These are phyloP conservation scores for Polyodon spathula DNA, from an alignment of 2,113 vertebrate genomes.

Conservation along the genomic window DNA sequence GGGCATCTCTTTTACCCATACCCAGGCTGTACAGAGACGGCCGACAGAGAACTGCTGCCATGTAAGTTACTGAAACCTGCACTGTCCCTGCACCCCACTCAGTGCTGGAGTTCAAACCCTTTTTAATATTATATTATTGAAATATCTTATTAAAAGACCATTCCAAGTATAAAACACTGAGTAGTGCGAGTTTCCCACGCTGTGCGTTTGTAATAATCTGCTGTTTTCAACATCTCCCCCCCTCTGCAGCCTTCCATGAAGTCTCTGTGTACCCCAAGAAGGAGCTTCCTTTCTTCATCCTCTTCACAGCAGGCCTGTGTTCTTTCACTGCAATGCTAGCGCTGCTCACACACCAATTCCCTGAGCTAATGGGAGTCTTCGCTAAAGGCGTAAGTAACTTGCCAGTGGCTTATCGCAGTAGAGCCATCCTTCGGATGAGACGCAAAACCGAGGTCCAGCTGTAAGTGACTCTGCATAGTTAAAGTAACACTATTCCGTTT, in stretches of 20 bases:
- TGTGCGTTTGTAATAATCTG: background rate
- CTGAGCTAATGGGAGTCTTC: conserved; percentile 93
- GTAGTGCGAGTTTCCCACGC: too few relatives aligned
- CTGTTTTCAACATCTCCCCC: background rate
- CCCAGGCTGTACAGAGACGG: conserved; percentile 93
- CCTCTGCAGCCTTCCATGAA: conserved; percentile 80
- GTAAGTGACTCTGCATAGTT: too few relatives aligned
- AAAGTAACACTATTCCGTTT: too few relatives aligned
- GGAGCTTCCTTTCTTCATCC: conserved; percentile 97
- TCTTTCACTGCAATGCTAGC: conserved; percentile 97
- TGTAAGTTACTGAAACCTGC: conserved; percentile 60
- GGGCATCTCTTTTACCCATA: conserved; percentile 98
- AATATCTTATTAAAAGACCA: too few relatives aligned
- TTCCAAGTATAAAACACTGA: too few relatives aligned
- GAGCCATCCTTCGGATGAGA: too few relatives aligned
- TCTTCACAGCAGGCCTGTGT: conserved; percentile 95
- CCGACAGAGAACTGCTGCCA: conserved; percentile 92
- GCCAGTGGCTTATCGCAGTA: too few relatives aligned
- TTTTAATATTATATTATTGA: too few relatives aligned
- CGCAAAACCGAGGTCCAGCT: too few relatives aligned
- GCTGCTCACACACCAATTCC: conserved; percentile 95
- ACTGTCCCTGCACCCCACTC: too few relatives aligned
- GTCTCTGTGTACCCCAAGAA: conserved; percentile 98
- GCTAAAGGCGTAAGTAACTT: conserved; percentile 79
- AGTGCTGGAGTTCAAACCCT: too few relatives aligned